phyloP scores from a whole-genome alignment of 2,113 vertebrate genomes.

The Mohoua ochrocephala region DNA sequence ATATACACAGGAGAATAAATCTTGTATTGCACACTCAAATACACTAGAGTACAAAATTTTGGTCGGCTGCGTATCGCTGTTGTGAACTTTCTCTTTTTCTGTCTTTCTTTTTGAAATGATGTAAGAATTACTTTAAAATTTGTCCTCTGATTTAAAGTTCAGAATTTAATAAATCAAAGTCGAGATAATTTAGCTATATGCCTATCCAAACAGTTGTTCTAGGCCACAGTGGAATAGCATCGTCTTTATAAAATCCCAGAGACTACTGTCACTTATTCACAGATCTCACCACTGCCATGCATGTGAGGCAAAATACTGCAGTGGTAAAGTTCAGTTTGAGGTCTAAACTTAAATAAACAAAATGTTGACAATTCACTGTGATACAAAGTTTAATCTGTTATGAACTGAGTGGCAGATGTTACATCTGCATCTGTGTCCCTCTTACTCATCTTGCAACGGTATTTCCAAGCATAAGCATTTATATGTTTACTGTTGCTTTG shows the following conservation, averaged over 20 bases:
- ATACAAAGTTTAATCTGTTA: neutral
- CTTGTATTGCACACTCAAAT: neutral
- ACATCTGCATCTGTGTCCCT: neutral
- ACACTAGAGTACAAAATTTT: neutral
- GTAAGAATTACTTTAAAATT: neutral
- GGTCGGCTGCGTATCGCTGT: neutral
- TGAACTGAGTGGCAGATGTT: neutral
- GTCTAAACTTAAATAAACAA: neutral
- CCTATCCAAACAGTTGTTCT: neutral
- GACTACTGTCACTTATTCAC: neutral
- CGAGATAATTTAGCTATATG: neutral
- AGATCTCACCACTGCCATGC: neutral
- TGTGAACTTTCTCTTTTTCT: neutral
- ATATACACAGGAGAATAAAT: constrained; percentile 27
- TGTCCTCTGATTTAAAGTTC: neutral
- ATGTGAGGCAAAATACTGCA: neutral
- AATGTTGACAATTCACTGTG: neutral
- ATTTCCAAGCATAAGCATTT: neutral
- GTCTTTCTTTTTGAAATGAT: neutral
- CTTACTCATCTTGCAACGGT: neutral
- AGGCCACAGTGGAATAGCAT: neutral
- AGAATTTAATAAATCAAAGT: neutral
- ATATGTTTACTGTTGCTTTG: neutral
- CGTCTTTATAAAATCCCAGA: neutral
- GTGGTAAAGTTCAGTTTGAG: neutral